Evolutionary conservation across 1,140 invertebrate genomes (phyloP).

Genomic region (Ditylenchus dipsaci): DNA sequence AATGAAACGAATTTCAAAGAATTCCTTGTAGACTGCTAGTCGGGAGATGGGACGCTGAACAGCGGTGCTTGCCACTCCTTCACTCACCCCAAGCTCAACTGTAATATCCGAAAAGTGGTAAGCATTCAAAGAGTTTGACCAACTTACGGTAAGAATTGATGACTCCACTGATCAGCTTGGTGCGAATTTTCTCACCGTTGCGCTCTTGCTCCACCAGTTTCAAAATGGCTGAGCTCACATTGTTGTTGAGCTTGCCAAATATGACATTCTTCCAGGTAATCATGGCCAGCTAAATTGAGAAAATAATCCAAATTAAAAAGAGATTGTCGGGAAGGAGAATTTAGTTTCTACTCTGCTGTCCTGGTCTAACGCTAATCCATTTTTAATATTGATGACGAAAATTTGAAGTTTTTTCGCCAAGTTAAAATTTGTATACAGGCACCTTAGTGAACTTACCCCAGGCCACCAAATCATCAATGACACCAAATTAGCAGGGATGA

Average conservation of each 20-base stretch:
- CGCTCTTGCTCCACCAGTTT: constrained; percentile 91
- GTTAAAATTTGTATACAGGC: too few species aligned
- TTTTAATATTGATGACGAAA: too few species aligned
- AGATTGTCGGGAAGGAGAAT: too few species aligned
- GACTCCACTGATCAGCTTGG: constrained; percentile 85
- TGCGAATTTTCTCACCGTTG: constrained; percentile 93
- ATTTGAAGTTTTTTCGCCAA: too few species aligned
- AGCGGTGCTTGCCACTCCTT: neutral
- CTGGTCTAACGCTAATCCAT: too few species aligned
- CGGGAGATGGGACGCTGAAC: neutral
- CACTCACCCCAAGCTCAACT: neutral
- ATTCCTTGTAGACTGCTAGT: neutral
- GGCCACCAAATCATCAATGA: too few species aligned
- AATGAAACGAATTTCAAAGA: neutral
- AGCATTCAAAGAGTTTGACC: too few species aligned
- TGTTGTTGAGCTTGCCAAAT: constrained; percentile 84
- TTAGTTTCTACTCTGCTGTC: too few species aligned
- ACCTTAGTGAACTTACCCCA: too few species aligned
- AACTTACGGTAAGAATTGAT: constrained; percentile 67
- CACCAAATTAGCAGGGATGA: too few species aligned
- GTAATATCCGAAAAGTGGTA: neutral
- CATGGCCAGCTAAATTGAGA: constrained; percentile 71
- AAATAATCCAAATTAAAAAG: neutral
- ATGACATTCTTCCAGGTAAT: constrained; percentile 93
- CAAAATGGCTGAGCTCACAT: constrained; percentile 87